A percentile compares a stretch with the other conserved stretches of the same genome.
Evolutionary conservation across 1,140 invertebrate genomes (phyloP).

Genomic region (Saccostrea glomerata): DNA sequence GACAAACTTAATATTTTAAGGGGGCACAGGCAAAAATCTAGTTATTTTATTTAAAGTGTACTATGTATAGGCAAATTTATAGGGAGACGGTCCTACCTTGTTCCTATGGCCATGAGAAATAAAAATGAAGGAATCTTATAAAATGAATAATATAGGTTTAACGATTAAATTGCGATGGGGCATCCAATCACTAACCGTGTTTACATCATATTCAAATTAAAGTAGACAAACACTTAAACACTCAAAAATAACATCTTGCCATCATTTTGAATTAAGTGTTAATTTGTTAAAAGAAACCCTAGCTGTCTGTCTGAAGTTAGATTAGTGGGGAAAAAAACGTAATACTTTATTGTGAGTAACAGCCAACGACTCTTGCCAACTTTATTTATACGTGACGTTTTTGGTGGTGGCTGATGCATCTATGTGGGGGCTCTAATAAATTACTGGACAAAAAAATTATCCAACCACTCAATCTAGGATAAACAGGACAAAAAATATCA

Average conservation of each 20-base stretch:
- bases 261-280: constrained; percentile 10
- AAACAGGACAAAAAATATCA: background rate
- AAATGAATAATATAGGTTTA: too few species aligned
- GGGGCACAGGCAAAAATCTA: too few species aligned
- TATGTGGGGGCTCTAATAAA: background rate
- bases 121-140: too few species aligned
- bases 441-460: background rate
- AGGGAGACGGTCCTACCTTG: too few species aligned
- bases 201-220: background rate
- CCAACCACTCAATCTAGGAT: background rate
- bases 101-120: too few species aligned
- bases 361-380: background rate
- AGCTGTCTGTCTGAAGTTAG: background rate
- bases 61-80: too few species aligned
- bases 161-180: too few species aligned
- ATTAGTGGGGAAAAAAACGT: background rate
- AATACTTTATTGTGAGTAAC: background rate
- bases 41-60: too few species aligned
- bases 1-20: too few species aligned
- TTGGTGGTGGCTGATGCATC: background rate
- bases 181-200: too few species aligned
- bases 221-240: background rate
- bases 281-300: background rate
- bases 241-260: background rate
- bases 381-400: background rate